Evolutionary conservation across 1,140 invertebrate species (phyloP).

Genomic region (Drosophila insularis): DNA sequence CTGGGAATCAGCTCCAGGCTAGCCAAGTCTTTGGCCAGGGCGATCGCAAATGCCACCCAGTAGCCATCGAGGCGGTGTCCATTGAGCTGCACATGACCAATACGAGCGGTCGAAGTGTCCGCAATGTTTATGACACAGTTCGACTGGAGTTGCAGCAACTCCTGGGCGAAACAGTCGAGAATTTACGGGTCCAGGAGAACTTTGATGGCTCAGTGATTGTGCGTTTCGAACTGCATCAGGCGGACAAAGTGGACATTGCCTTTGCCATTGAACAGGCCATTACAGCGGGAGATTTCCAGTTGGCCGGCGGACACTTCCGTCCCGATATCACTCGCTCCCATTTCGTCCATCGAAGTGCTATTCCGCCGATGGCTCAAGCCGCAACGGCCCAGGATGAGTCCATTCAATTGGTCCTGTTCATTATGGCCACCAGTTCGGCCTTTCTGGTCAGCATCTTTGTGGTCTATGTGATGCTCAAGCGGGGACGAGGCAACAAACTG

Average conservation of each 20-base stretch:
- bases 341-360: conserved; percentile 66
- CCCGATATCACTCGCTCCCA: conserved; percentile 75
- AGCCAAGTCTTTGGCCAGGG: conserved; percentile 86
- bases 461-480: conserved; percentile 79
- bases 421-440: conserved; percentile 79
- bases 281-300: conserved; percentile 52
- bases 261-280: conserved; percentile 78
- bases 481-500: conserved; percentile 56
- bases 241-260: conserved; percentile 76
- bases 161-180: conserved; percentile 70
- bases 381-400: conserved; percentile 67
- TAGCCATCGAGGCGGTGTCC: conserved; percentile 73
- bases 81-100: conserved; percentile 78
- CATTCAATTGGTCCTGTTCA: conserved; percentile 77
- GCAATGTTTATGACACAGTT: conserved; percentile 75
- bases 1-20: conserved; percentile 89
- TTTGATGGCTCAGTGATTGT: conserved; percentile 71
- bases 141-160: conserved; percentile 66
- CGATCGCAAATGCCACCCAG: conserved; percentile 51
- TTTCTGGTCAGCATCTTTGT: conserved; percentile 80
- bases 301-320: conserved; percentile 64
- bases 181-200: conserved; percentile 81
- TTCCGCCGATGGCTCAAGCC: conserved; percentile 53
- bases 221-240: conserved; percentile 77
- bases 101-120: conserved; percentile 40